Evolutionary conservation across 1,140 invertebrate genomes (phyloP), one percentile per base, ranked within the genome.

Genomic region (Drosophila sechellia): DNA sequence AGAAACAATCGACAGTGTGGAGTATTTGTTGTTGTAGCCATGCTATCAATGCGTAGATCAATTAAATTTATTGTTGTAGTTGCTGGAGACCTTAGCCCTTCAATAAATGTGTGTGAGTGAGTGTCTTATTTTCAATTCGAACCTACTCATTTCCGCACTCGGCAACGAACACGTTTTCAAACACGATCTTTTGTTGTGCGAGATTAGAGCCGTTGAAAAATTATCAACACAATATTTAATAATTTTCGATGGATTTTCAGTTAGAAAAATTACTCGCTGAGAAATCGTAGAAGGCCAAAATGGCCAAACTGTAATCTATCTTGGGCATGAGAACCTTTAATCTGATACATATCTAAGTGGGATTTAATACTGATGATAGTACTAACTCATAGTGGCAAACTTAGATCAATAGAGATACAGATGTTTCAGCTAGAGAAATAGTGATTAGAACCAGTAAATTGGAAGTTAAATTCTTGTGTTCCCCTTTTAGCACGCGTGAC

Each of bases 11-110:
- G 54, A 75, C 63, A 55, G 20, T n/a, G 73, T 31, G 57, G 25
- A 42, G 69, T 25, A 11, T 34, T 48, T 55, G 20, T 55, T 50
- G 57, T 55, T 56, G 1, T 57, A 35, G 52, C 63, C 56, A 43
- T 57, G 75, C 80, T 83, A 84, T 83, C 79, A 83, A 83, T 84
- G 79, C 59, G 63, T 84, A 79, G 84, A 84, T 84, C 80, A 84
- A 84, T 83, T 84, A 75, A 79, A 64, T 72, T 81, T 53, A 25
- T 42, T 61, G 59, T 61, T 73, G 59, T 60, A 10, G 37, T 25
- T 58, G 54, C 48, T 70, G 35, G 40, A 52, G 74, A 80, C 72
- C 71, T 56, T 57, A 75, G 72, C 83, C 83, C 81, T 87, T 87
- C 83, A 71, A 81, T 78, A 64, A 71, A 81, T 31, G 59, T 12